These are phyloP conservation scores for Acleris holmiana DNA, from an alignment of 2,888 invertebrate species.

Conservation along the genomic window DNA sequence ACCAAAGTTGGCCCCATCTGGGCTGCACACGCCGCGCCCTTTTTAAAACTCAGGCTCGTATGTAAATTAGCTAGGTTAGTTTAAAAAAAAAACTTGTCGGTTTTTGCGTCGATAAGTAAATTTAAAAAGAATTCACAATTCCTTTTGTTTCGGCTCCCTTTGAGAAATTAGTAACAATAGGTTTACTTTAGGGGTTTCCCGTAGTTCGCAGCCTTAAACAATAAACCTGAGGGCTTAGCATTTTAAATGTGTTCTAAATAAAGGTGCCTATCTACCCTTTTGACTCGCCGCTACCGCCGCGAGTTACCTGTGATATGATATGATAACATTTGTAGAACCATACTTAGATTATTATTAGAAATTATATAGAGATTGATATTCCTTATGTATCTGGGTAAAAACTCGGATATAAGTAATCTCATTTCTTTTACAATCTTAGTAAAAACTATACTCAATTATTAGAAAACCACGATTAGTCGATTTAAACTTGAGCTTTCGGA, in stretches of 20 bases:
- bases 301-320: slow-evolving; percentile 23
- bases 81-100: slow-evolving; percentile 47
- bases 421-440: too few species aligned
- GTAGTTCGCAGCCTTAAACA: slow-evolving; percentile 57
- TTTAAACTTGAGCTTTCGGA: too few species aligned
- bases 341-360: too few species aligned
- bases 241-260: slow-evolving; percentile 47
- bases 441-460: too few species aligned
- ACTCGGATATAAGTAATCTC: too few species aligned
- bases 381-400: too few species aligned
- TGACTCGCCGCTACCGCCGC: slow-evolving; percentile 26
- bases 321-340: slow-evolving; percentile 8
- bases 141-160: slow-evolving; percentile 58
- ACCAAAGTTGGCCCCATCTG: too few species aligned
- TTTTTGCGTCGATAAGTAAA: slow-evolving; percentile 58
- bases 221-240: slow-evolving; percentile 46
- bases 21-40: too few species aligned
- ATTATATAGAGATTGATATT: too few species aligned
- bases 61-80: slow-evolving; percentile 16
- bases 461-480: too few species aligned
- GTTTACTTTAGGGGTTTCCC: slow-evolving; percentile 56
- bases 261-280: slow-evolving; percentile 33
- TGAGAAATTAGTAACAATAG: slow-evolving; percentile 56
- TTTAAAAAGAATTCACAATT: slow-evolving; percentile 44
- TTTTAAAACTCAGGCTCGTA: not conserved